Evolutionary conservation across 2,797 vertebrate species (phyloP), one percentile per base, ranked within the genome.

Genomic region (Xenentodon cancila): DNA sequence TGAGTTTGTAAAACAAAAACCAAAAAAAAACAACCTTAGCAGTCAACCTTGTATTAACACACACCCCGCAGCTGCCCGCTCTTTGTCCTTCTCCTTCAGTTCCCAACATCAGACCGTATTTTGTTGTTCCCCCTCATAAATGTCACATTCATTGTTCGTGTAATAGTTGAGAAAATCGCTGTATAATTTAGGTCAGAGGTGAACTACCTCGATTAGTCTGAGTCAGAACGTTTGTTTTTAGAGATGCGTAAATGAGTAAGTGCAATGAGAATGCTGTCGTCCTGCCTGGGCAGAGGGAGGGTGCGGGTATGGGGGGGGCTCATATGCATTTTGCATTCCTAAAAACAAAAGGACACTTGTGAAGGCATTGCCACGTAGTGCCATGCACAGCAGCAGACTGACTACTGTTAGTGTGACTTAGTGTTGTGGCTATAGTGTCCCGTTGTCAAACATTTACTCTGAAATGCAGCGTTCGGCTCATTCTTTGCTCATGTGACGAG

Each of bases 281-380:
- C 44, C 58, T 60, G 37, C 47, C 15, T 16, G 32, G 20, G 22
- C 0, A 7, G 44, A 42, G 40, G 53, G 37, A 4, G 63, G 52
- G 53, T 1, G n/a, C n/a, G n/a, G n/a, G n/a, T n/a, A n/a, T n/a
- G n/a, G 32, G 17, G 8, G 40, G 37, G 0, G 5, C 49, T 43
- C 25, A 32, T 64, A 68, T 53, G 59, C 40, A 8, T 59, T 68
- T 32, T 60, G 68, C 82, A 80, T 88, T 84, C 79, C 80, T 61
- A 59, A 12, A 51, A 48, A 91, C 88, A 91, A 89, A 84, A 81
- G 87, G 50, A 77, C 59, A 71, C 59, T 77, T 91, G 87, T 91
- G 62, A 53, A 58, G 59, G 57, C 61, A 64, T 82, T 78, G 76
- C 74, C 59, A 70, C 75, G 77, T 84, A 72, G 66, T 66, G 56